Percentiles rank a stretch among this genome's conserved stretches.
Conservation (phyloP, 1,140 invertebrate species). For the Drosophila pallidifrons region DNA sequence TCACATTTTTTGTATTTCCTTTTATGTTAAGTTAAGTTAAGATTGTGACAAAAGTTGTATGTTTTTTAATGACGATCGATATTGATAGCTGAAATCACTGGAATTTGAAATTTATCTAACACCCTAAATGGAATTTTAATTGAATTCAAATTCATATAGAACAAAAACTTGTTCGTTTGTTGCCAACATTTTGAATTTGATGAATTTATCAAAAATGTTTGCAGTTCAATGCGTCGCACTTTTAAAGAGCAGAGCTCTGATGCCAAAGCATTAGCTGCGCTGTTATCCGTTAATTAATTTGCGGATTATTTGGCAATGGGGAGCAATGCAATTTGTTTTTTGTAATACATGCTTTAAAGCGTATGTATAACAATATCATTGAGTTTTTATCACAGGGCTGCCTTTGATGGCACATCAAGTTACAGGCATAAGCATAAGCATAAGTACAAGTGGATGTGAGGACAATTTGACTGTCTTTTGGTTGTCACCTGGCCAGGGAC, state of each 20-base stretch:
- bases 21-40: not conserved
- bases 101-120: no score
- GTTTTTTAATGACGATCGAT: no score
- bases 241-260: no score
- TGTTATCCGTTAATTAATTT: no score
- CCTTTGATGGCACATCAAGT: conserved; percentile 42
- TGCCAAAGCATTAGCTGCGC: no score
- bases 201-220: no score
- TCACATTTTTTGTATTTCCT: no score
- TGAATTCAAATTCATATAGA: conserved; percentile 3
- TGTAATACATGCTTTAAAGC: conserved; percentile 6
- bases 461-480: conserved; percentile 35
- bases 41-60: no score
- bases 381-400: conserved; percentile 39
- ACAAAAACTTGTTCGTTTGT: no score
- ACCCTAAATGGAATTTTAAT: conserved; percentile 13
- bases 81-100: no score
- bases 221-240: no score
- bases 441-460: conserved; percentile 1
- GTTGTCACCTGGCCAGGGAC: conserved; percentile 49
- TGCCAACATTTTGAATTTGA: no score
- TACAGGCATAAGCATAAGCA: not conserved
- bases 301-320: not conserved
- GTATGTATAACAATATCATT: conserved; percentile 24
- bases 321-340: conserved; percentile 31